phyloP scores from a whole-genome alignment of 1,140 invertebrate species.

The Hycleus phaleratus region DNA sequence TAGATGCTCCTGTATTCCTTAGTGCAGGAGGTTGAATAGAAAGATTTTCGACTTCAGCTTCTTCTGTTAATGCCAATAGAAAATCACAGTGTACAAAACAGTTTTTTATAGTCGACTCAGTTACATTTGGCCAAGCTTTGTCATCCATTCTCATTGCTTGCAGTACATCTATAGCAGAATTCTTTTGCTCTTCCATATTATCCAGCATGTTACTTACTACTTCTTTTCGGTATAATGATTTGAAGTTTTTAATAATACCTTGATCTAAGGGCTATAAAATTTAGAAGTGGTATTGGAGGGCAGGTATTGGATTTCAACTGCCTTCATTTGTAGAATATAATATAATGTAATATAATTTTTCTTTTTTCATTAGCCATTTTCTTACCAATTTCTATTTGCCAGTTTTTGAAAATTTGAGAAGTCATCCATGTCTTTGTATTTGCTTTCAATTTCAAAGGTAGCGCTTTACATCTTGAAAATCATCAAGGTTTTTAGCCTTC shows the following conservation, averaged over 20 bases:
- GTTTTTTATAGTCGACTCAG: too few species aligned
- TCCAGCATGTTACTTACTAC: too few species aligned
- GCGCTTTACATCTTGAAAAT: conserved; percentile 30
- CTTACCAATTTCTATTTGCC: conserved; percentile 32
- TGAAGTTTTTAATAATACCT: conserved; percentile 16
- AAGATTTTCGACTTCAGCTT: too few species aligned
- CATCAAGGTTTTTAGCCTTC: not conserved
- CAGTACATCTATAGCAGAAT: too few species aligned
- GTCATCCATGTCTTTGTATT: conserved; percentile 45
- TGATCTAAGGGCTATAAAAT: conserved; percentile 21
- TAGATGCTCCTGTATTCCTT: too few species aligned
- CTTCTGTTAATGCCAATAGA: too few species aligned
- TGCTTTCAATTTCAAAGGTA: conserved; percentile 37
- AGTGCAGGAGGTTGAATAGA: too few species aligned
- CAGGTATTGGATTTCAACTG: not conserved
- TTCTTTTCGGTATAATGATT: not conserved
- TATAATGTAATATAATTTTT: conserved; percentile 38
- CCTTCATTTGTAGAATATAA: conserved; percentile 42
- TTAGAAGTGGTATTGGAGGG: conserved; percentile 10
- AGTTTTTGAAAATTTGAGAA: conserved; percentile 29
- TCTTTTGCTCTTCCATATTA: too few species aligned
- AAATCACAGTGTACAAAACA: too few species aligned
- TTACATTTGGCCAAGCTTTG: too few species aligned
- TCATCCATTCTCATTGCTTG: too few species aligned
- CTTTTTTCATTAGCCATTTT: conserved; percentile 32